Percentiles rank a stretch among this genome's conserved stretches.
Conservation (phyloP, 2,888 invertebrate species). For the Dendrolimus pini region DNA sequence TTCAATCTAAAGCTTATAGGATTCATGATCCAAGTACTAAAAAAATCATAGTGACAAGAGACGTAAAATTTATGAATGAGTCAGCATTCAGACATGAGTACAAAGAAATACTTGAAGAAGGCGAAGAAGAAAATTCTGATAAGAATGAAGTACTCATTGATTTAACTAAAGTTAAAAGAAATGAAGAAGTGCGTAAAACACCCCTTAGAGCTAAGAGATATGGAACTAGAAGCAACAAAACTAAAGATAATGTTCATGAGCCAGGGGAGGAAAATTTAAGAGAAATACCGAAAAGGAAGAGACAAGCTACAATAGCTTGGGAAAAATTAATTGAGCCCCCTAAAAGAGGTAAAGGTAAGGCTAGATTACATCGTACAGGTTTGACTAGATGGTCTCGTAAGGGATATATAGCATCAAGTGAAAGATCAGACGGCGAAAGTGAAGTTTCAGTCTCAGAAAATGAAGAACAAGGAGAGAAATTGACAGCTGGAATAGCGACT, state of each 20-base stretch:
- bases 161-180: too few species aligned
- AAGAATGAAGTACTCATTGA: too few species aligned
- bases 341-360: slow-evolving; percentile 2
- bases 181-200: too few species aligned
- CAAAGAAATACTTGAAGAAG: slow-evolving; percentile 1
- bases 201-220: too few species aligned
- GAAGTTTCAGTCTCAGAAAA: not conserved
- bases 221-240: too few species aligned
- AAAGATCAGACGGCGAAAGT: too few species aligned
- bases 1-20: slow-evolving; percentile 10
- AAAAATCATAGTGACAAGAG: slow-evolving; percentile 3
- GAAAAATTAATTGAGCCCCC: slow-evolving; percentile 3
- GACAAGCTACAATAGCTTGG: slow-evolving; percentile 1
- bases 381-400: too few species aligned
- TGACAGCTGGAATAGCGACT: not conserved
- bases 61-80: slow-evolving; percentile 6
- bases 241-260: not conserved
- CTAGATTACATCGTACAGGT: too few species aligned
- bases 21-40: slow-evolving; percentile 8
- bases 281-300: not conserved
- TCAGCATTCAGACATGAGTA: slow-evolving; percentile 7
- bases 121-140: not conserved
- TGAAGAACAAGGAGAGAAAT: not conserved
- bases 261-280: not conserved
- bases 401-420: too few species aligned